Evolutionary conservation across 2,888 invertebrate genomes (phyloP).

Genomic region (Ernsta delagoae): DNA sequence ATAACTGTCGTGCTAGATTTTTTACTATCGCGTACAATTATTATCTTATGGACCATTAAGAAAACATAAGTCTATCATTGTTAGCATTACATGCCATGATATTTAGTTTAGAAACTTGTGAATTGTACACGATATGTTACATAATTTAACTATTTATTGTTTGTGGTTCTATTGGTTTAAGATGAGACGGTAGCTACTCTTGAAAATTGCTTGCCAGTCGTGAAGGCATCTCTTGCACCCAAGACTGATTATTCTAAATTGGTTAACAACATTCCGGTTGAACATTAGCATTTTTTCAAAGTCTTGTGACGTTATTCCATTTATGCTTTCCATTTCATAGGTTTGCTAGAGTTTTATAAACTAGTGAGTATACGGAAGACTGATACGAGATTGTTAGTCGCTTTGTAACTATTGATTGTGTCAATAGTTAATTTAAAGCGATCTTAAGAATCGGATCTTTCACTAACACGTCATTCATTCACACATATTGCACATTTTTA

Average conservation of each 20-base stretch:
- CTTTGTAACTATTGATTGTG: constrained; percentile 74
- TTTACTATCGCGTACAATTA: constrained; percentile 77
- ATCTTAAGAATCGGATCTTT: constrained; percentile 46
- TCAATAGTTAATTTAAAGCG: constrained; percentile 73
- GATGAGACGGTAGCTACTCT: constrained; percentile 48
- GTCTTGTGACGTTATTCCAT: constrained; percentile 39
- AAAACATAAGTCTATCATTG: constrained; percentile 45
- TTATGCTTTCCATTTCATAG: constrained; percentile 48
- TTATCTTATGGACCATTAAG: constrained; percentile 70
- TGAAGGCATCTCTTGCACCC: constrained; percentile 61
- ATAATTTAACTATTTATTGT: constrained; percentile 80
- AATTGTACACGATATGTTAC: constrained; percentile 56
- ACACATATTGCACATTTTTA: constrained; percentile 41
- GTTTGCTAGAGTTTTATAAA: constrained; percentile 52
- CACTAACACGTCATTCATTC: constrained; percentile 41
- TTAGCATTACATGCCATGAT: constrained; percentile 48
- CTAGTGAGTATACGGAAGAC: constrained; percentile 56
- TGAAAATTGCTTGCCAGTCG: constrained; percentile 55
- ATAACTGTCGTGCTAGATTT: constrained; percentile 82
- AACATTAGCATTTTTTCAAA: constrained; percentile 39
- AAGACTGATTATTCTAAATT: constrained; percentile 84
- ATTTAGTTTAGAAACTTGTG: constrained; percentile 39
- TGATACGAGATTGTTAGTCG: constrained; percentile 58
- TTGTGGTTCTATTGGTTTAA: constrained; percentile 52
- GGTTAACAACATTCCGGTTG: constrained; percentile 72